phyloP scores from a whole-genome alignment of 2,888 invertebrate genomes.

The Ecdyonurus torrentis region DNA sequence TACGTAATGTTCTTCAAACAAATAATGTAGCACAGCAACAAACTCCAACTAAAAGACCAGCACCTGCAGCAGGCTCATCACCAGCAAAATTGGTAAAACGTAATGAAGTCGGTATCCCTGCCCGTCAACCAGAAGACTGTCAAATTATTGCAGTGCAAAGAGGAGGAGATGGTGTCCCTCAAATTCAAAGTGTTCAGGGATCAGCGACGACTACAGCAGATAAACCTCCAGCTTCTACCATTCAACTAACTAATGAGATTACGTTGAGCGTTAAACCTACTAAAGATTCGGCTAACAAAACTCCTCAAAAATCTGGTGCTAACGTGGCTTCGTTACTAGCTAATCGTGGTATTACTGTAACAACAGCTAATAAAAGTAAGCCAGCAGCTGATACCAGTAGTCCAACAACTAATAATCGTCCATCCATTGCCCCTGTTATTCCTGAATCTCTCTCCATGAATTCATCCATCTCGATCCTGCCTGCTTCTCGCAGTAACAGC shows the following conservation, averaged over 20 bases:
- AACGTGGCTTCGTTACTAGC: slow-evolving; percentile 56
- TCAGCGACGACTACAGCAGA: slow-evolving; percentile 14
- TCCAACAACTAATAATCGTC: slow-evolving; percentile 14
- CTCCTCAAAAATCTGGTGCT: not conserved
- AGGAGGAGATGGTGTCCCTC: slow-evolving; percentile 50
- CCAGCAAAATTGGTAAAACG: slow-evolving; percentile 26
- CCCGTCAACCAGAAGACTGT: slow-evolving; percentile 56
- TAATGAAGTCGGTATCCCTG: slow-evolving; percentile 46
- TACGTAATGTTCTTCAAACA: slow-evolving; percentile 11
- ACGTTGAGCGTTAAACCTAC: not conserved
- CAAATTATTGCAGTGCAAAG: slow-evolving; percentile 59
- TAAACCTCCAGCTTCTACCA: not conserved
- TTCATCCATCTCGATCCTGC: slow-evolving; percentile 42
- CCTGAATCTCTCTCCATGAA: slow-evolving; percentile 37
- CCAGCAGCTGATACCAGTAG: not conserved
- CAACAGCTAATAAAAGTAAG: slow-evolving; percentile 30
- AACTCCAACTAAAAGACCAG: not conserved
- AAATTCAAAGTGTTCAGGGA: slow-evolving; percentile 59
- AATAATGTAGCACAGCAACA: slow-evolving; percentile 8
- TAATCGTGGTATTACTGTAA: slow-evolving; percentile 59
- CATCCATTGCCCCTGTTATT: slow-evolving; percentile 24
- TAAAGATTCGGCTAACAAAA: not conserved
- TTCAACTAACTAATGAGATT: not conserved
- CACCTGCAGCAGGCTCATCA: slow-evolving; percentile 14
- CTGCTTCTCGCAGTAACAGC: slow-evolving; percentile 22